These are phyloP conservation scores for Meloidogyne exigua DNA, from an alignment of 1,140 invertebrate species.

Conservation along the genomic window DNA sequence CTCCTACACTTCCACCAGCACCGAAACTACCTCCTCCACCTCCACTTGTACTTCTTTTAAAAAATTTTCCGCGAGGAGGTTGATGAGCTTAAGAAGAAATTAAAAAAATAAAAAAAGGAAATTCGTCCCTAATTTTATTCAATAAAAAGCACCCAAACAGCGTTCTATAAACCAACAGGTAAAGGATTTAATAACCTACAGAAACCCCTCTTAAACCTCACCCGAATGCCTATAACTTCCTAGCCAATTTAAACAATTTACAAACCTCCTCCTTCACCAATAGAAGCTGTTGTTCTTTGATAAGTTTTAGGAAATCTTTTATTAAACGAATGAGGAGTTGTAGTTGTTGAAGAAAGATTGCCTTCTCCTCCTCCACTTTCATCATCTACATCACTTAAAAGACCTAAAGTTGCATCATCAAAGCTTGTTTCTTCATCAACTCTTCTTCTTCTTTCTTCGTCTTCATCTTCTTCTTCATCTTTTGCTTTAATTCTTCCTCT, in stretches of 20 bases:
- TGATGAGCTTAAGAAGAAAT: neutral
- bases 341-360: constrained; percentile 6
- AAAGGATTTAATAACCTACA: no score
- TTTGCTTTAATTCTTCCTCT: neutral
- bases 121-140: no score
- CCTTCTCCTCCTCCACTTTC: neutral
- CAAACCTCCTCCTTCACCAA: no score
- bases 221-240: no score
- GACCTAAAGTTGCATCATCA: constrained; percentile 5
- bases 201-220: no score
- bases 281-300: neutral
- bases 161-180: no score
- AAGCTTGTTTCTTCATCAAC: neutral
- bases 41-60: constrained; percentile 21
- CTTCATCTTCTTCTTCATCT: neutral
- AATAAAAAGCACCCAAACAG: no score
- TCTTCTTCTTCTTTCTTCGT: neutral
- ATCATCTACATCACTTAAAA: constrained; percentile 12
- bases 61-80: constrained; percentile 18
- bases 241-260: no score
- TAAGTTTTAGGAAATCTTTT: neutral
- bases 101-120: neutral
- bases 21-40: neutral
- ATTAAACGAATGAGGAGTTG: constrained; percentile 12
- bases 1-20: constrained; percentile 12